These are phyloP conservation scores for Lasioglossum albipes DNA, from an alignment of 1,140 invertebrate genomes.

Conservation along the genomic window DNA sequence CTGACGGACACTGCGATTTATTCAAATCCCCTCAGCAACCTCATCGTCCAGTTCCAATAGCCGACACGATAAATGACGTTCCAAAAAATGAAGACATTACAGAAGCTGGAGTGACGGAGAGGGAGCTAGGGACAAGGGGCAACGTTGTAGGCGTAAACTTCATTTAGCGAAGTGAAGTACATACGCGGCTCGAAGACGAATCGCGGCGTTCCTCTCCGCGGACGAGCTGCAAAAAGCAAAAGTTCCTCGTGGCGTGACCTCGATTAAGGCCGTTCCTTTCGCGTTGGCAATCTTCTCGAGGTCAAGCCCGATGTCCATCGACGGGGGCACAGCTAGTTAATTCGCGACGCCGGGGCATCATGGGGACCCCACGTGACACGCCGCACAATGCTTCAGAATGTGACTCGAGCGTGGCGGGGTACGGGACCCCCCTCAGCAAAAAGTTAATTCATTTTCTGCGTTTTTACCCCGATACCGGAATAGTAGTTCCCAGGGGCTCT, in stretches of 20 bases:
- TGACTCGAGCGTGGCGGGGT: constrained; percentile 62
- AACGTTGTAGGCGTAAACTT: background rate
- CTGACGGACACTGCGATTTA: no score
- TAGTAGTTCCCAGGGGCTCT: constrained; percentile 66
- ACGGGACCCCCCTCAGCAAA: constrained; percentile 60
- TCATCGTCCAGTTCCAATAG: no score
- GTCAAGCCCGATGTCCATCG: constrained; percentile 36
- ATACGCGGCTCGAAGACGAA: background rate
- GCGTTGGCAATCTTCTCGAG: constrained; percentile 39
- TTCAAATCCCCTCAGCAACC: no score
- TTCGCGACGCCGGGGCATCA: constrained; percentile 43
- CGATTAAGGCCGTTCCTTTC: constrained; percentile 49
- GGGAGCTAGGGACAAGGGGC: background rate
- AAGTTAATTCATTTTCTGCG: constrained; percentile 77
- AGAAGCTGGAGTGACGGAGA: background rate
- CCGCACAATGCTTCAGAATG: constrained; percentile 54
- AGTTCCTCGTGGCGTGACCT: constrained; percentile 18
- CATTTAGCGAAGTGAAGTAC: background rate
- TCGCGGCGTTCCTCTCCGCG: constrained; percentile 6
- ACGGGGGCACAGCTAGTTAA: constrained; percentile 50
- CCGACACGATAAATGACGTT: no score
- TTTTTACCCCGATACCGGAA: constrained; percentile 72
- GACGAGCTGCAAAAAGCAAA: constrained; percentile 4
- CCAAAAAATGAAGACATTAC: background rate
- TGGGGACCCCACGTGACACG: constrained; percentile 46